Evolutionary conservation across 2,888 invertebrate species (phyloP), one percentile per base, ranked within the genome.

Genomic region (Odontomyia ornata): DNA sequence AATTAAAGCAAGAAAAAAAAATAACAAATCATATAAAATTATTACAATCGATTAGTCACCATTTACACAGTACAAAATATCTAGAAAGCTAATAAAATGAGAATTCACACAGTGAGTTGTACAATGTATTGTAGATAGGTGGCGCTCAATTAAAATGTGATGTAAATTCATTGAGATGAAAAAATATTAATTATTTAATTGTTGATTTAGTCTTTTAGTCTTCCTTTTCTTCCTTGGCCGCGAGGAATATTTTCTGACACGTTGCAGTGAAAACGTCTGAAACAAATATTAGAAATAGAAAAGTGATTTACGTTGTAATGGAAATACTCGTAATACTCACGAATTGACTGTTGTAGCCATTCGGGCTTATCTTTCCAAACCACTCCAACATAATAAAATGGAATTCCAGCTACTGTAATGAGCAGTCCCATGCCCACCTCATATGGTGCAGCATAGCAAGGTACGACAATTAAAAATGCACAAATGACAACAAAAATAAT

Each of bases 381-480:
- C 56, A 96, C 91, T 52, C 95, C 92, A 0, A 91, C 83, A 82
- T 90, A 91, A 86, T 95, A 96, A 23, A 93, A 92, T 0, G 96
- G 96, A 78, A 96, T 89, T 0, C 96, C 96, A 28, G 93, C 90
- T n/a, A 92, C 84, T 0, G 96, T 95, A 82, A 96, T 95, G 30
- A 92, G 83, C 1, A 92, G 87, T 18, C 95, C 96, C 84, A 93
- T 91, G 5, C 92, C 90, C 43, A 96, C 94, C 83, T 95, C 95
- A 56, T 89, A 88, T 0, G 96, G 96, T 80, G 93, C 91, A 82
- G 93, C 93, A 82, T 93, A 90, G 76, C 93, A 90, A 1, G 95
- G 95, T 81, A 95, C 91, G 75, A 95, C 87, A 5, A 96, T 89
- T 60, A 96, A 88, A 81, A 95, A 92, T n/a, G 91, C 86, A 83